Percentiles rank a stretch among this genome's conserved stretches.
Conservation (phyloP, 92 coral and sea anemone genomes). For the Siderastrea siderea region DNA sequence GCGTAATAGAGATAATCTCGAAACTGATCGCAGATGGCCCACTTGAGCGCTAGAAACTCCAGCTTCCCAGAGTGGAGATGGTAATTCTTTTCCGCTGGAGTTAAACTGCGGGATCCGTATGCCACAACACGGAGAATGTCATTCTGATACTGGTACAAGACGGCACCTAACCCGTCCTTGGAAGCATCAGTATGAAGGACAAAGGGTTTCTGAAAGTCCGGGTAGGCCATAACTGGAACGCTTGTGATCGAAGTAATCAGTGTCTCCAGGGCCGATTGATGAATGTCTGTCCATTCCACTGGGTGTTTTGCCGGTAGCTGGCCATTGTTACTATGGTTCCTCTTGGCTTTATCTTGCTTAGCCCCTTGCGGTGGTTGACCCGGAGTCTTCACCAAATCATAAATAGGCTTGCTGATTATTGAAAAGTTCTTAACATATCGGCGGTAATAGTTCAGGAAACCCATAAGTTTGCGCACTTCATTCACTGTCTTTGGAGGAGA, state of each 20-base stretch:
- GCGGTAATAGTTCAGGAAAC: slow-evolving; percentile 71
- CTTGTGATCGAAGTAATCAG: slow-evolving; percentile 42
- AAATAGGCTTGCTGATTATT: slow-evolving; percentile 53
- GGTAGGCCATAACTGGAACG: slow-evolving; percentile 67
- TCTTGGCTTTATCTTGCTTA: slow-evolving; percentile 19
- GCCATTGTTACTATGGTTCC: slow-evolving; percentile 9
- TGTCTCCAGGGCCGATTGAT: slow-evolving; percentile 61
- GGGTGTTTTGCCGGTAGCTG: slow-evolving; percentile 63
- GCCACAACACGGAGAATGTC: slow-evolving; percentile 50
- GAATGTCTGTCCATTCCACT: slow-evolving; percentile 60
- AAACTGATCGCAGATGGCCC: slow-evolving; percentile 61
- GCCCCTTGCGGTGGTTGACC: not conserved
- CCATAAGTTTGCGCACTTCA: slow-evolving; percentile 71
- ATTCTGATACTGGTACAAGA: slow-evolving; percentile 45
- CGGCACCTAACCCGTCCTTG: slow-evolving; percentile 54
- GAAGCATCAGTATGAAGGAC: slow-evolving; percentile 59
- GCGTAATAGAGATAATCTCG: slow-evolving; percentile 57
- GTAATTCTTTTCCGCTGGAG: slow-evolving; percentile 58
- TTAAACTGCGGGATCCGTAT: slow-evolving; percentile 60
- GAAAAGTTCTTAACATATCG: slow-evolving; percentile 61
- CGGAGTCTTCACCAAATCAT: slow-evolving; percentile 51
- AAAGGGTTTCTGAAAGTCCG: slow-evolving; percentile 46
- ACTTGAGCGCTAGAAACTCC: slow-evolving; percentile 69
- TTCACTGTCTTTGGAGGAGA: slow-evolving; percentile 68
- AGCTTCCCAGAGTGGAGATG: slow-evolving; percentile 60